These are phyloP conservation scores for Spodoptera picta DNA, from an alignment of 2,888 invertebrate species.

Conservation along the genomic window DNA sequence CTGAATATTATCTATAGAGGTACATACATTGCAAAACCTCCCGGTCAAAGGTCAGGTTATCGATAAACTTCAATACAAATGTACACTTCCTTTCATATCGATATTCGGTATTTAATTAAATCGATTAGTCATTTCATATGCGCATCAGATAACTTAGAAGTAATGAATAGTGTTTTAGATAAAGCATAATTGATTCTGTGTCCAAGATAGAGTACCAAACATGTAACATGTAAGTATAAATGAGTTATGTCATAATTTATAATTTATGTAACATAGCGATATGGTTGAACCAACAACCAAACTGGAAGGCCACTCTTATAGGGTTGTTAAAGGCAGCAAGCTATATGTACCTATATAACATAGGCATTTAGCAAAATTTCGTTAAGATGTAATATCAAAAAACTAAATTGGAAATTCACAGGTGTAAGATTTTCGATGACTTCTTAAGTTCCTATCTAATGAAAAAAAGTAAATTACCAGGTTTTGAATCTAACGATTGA, in stretches of 20 bases:
- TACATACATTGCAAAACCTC: conserved; percentile 5
- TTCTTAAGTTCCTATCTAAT: too few relatives aligned
- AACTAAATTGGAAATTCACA: too few relatives aligned
- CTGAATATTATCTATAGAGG: background rate
- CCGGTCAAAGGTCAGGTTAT: conserved; percentile 6
- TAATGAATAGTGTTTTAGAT: conserved; percentile 40
- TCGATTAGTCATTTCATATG: conserved; percentile 41
- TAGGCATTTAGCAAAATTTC: too few relatives aligned
- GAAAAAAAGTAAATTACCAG: too few relatives aligned
- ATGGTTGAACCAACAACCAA: too few relatives aligned
- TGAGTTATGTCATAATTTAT: conserved; percentile 29
- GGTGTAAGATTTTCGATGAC: too few relatives aligned
- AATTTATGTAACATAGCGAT: background rate
- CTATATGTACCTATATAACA: too few relatives aligned
- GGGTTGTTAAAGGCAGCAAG: too few relatives aligned
- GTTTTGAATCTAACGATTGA: too few relatives aligned
- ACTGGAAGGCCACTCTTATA: too few relatives aligned
- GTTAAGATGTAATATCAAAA: too few relatives aligned
- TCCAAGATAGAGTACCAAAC: conserved; percentile 14
- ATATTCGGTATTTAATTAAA: conserved; percentile 30
- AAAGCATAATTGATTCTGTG: conserved; percentile 35
- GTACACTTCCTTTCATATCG: conserved; percentile 17
- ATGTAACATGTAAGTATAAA: conserved; percentile 17
- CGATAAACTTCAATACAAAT: conserved; percentile 18
- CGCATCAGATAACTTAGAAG: conserved; percentile 38